Percentiles rank a stretch among this genome's conserved stretches.
Conservation (phyloP, 2,113 vertebrate genomes). For the Bujurquina vittata region DNA sequence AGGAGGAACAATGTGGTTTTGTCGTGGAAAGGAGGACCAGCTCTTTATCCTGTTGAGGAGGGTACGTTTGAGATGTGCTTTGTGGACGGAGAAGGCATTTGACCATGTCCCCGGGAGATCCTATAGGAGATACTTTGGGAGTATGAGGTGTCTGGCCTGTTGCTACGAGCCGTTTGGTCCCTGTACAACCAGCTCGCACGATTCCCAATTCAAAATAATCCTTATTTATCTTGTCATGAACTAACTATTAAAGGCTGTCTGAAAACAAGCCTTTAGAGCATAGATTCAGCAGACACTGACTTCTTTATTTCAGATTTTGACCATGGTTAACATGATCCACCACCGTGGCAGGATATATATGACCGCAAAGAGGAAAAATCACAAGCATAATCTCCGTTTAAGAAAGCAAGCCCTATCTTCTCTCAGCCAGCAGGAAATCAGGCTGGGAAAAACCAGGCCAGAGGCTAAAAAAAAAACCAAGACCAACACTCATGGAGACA, state of each 20-base stretch:
- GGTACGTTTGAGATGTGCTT: too few species aligned
- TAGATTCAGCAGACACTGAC: too few species aligned
- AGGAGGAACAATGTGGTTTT: too few species aligned
- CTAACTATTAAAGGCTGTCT: not conserved
- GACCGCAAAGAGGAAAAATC: not conserved
- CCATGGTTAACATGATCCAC: not conserved
- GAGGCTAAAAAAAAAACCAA: not conserved
- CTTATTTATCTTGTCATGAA: not conserved
- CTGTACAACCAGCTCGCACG: too few species aligned
- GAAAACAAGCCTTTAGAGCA: not conserved
- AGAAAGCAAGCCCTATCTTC: not conserved
- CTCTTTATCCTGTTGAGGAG: too few species aligned
- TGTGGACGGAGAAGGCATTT: too few species aligned
- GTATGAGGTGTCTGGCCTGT: too few species aligned
- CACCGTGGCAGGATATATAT: not conserved
- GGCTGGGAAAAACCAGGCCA: not conserved
- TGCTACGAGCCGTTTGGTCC: too few species aligned
- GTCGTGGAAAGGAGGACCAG: too few species aligned
- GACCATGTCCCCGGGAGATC: too few species aligned
- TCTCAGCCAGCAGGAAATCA: conserved; percentile 1
- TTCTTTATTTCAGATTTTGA: too few species aligned
- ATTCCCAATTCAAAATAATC: not conserved
- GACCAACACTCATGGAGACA: not conserved
- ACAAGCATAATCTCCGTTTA: not conserved
- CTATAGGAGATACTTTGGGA: too few species aligned